Conservation (phyloP, 2,113 vertebrate species). For the Chitala chitala region DNA sequence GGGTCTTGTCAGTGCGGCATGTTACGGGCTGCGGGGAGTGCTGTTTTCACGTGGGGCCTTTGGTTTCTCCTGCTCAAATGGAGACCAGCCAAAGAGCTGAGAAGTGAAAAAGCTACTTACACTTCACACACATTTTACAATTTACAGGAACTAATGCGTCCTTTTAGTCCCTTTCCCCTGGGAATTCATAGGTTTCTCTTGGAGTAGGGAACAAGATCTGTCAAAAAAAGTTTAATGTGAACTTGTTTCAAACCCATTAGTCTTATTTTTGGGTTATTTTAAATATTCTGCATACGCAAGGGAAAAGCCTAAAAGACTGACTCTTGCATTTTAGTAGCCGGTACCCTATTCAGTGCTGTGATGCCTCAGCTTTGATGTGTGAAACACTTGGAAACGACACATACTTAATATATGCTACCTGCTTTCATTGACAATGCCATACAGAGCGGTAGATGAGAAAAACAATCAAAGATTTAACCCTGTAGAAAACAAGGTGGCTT, state of each 20-base stretch:
- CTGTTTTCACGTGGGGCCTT: no score
- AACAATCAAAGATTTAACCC: constrained; percentile 48
- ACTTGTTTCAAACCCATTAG: constrained; percentile 7
- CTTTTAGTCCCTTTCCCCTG: neutral
- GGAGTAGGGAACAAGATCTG: neutral
- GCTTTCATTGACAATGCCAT: constrained; percentile 47
- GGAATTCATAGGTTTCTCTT: neutral
- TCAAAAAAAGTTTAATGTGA: constrained; percentile 10
- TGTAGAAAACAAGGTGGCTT: no score
- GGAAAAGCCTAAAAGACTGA: no score
- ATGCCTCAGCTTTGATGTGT: constrained; percentile 23
- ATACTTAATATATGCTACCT: constrained; percentile 51
- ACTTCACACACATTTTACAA: no score
- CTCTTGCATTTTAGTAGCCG: neutral
- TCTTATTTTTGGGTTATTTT: constrained; percentile 6
- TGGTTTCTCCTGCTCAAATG: no score
- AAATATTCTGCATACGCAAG: neutral
- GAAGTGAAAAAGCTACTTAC: no score
- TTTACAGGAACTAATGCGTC: neutral
- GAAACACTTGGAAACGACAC: neutral
- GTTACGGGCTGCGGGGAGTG: no score
- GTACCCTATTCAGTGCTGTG: neutral
- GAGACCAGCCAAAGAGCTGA: no score
- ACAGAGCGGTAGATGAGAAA: constrained; percentile 46
- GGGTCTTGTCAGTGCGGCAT: no score